Percentiles rank a stretch among this genome's conserved stretches.
phyloP scores from a whole-genome alignment of 2,113 vertebrate genomes.

The Archilochus colubris region DNA sequence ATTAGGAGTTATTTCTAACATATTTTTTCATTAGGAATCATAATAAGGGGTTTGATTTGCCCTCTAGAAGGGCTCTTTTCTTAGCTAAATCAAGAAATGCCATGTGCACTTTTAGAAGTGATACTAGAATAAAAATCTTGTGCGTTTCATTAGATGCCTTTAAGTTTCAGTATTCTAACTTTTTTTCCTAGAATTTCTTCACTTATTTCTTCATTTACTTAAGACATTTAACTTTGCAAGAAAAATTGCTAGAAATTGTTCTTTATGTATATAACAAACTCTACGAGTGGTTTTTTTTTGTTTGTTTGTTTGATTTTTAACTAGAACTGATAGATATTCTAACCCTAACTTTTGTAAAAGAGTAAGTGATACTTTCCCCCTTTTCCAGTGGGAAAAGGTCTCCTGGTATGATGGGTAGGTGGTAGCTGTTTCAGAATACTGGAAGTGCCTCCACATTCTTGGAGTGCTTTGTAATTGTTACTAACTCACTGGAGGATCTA shows the following conservation, averaged over 20 bases:
- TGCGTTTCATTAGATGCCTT: not conserved
- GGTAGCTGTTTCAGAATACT: conserved; percentile 26
- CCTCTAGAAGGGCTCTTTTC: not conserved
- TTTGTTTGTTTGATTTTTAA: not conserved
- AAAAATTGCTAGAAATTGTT: not conserved
- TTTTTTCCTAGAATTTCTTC: not conserved
- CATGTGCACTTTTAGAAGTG: not conserved
- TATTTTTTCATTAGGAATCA: not conserved
- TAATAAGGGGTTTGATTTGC: not conserved
- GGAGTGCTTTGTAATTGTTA: not conserved
- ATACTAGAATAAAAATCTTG: not conserved
- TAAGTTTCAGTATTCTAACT: not conserved
- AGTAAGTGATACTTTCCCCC: not conserved
- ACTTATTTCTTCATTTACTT: not conserved
- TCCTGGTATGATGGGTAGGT: not conserved
- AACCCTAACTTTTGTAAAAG: not conserved
- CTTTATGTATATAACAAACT: not conserved
- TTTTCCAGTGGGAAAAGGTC: not conserved
- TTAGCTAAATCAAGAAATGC: not conserved
- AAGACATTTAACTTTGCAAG: not conserved
- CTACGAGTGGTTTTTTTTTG: too few species aligned
- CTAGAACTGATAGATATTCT: not conserved
- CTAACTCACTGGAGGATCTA: not conserved
- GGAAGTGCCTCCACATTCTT: conserved; percentile 17
- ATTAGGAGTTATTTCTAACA: not conserved